These are phyloP conservation scores for Cephalotes varians DNA, from an alignment of 2,888 invertebrate genomes.

Conservation along the genomic window DNA sequence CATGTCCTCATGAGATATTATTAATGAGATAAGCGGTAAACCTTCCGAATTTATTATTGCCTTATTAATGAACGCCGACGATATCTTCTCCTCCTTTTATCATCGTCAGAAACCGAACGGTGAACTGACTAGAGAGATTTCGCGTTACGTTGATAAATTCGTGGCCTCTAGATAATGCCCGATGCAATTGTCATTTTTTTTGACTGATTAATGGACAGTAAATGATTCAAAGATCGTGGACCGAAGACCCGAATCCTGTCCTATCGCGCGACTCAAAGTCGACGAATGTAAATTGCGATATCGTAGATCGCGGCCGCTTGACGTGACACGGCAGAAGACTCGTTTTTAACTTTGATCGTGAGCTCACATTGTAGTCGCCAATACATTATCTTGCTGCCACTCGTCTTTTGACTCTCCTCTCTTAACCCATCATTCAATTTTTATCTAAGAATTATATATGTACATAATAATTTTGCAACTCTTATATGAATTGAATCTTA, in stretches of 20 bases:
- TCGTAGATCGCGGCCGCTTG: constrained; percentile 33
- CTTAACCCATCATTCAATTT: neutral
- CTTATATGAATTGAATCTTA: neutral
- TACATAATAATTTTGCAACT: neutral
- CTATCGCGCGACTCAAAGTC: constrained; percentile 35
- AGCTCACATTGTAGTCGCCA: neutral
- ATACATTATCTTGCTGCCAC: constrained; percentile 13
- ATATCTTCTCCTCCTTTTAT: constrained; percentile 8
- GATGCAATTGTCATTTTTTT: constrained; percentile 48
- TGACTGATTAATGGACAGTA: constrained; percentile 48
- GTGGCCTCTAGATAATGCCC: constrained; percentile 18
- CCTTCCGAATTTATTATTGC: constrained; percentile 46
- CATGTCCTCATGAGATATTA: constrained; percentile 37
- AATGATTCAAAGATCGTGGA: constrained; percentile 27
- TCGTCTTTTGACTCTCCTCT: neutral
- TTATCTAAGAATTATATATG: neutral
- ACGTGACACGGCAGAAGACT: neutral
- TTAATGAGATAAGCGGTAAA: constrained; percentile 18
- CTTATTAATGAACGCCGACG: constrained; percentile 31
- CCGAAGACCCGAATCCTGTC: constrained; percentile 12
- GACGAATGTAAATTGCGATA: constrained; percentile 46
- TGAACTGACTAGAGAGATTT: constrained; percentile 15
- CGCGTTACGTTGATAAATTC: constrained; percentile 42
- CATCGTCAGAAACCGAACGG: constrained; percentile 18
- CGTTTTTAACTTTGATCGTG: constrained; percentile 40